Percentiles rank a stretch among this genome's conserved stretches.
Evolutionary conservation across 2,113 vertebrate species (phyloP).

Genomic region (Albula glossodonta): DNA sequence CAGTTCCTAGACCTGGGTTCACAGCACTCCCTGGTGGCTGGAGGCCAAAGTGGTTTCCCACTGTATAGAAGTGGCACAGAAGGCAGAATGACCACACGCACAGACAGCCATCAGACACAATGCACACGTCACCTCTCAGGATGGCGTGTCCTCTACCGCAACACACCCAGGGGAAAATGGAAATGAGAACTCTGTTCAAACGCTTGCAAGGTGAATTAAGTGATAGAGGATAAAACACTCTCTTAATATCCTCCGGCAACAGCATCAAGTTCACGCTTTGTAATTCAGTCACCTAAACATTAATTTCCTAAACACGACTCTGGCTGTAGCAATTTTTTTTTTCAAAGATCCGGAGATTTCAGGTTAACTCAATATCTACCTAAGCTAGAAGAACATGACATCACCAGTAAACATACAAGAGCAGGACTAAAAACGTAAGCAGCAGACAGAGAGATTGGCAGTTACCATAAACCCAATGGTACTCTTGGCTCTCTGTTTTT

Average conservation of each 20-base stretch:
- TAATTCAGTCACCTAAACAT: neutral
- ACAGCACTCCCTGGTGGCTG: neutral
- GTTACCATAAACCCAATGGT: neutral
- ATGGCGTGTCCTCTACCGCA: neutral
- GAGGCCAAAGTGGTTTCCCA: neutral
- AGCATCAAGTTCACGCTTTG: neutral
- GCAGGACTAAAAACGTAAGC: conserved; percentile 6
- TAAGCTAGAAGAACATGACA: conserved; percentile 1
- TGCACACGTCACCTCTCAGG: neutral
- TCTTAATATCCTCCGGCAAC: neutral
- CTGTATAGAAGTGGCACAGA: neutral
- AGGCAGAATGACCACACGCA: neutral
- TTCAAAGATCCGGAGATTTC: neutral
- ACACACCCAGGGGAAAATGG: neutral
- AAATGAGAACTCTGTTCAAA: neutral
- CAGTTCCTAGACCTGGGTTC: neutral
- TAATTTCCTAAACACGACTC: neutral
- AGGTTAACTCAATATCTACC: neutral
- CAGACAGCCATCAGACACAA: neutral
- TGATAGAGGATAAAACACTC: neutral
- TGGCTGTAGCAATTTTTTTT: neutral
- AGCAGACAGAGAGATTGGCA: conserved; percentile 25
- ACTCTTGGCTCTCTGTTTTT: neutral
- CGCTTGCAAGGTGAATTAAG: neutral
- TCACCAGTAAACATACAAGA: neutral